These are phyloP conservation scores for Perca flavescens DNA, from an alignment of 2,113 vertebrate genomes.

Conservation along the genomic window DNA sequence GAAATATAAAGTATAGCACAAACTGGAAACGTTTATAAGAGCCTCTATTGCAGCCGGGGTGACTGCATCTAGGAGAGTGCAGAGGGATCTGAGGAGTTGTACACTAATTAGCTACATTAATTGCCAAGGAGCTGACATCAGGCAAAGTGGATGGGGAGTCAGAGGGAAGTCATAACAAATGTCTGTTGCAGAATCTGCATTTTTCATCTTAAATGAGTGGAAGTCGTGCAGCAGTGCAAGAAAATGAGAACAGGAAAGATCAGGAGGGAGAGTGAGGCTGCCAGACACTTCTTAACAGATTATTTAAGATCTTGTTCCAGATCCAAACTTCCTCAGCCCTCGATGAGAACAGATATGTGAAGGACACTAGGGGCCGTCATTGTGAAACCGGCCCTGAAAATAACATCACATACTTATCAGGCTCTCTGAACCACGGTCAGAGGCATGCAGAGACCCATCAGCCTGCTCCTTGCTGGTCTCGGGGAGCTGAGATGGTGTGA, in stretches of 20 bases:
- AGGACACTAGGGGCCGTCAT: conserved; percentile 33
- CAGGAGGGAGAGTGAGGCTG: conserved; percentile 2
- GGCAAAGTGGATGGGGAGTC: conserved; percentile 16
- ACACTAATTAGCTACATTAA: conserved; percentile 71
- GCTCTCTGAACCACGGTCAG: conserved; percentile 32
- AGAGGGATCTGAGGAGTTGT: conserved; percentile 41
- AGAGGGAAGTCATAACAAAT: conserved; percentile 29
- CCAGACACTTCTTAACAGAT: conserved; percentile 20
- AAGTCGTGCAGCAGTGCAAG: not conserved
- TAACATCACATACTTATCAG: conserved; percentile 67
- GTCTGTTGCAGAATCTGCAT: conserved; percentile 42
- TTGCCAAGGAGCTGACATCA: conserved; percentile 51
- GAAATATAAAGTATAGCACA: not conserved
- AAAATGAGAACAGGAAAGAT: conserved; percentile 19
- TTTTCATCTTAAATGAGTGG: conserved; percentile 15
- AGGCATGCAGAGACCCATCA: conserved; percentile 41
- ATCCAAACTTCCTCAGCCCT: conserved; percentile 33
- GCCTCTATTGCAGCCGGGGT: not conserved
- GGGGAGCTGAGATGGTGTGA: conserved; percentile 62
- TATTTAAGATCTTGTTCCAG: conserved; percentile 38
- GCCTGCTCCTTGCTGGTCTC: conserved; percentile 3
- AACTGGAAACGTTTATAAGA: not conserved
- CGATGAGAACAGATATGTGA: conserved; percentile 50
- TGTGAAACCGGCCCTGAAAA: conserved; percentile 52
- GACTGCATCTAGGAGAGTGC: conserved; percentile 17